Evolutionary conservation across 2,797 vertebrate species (phyloP).

Genomic region (Pterois miles): DNA sequence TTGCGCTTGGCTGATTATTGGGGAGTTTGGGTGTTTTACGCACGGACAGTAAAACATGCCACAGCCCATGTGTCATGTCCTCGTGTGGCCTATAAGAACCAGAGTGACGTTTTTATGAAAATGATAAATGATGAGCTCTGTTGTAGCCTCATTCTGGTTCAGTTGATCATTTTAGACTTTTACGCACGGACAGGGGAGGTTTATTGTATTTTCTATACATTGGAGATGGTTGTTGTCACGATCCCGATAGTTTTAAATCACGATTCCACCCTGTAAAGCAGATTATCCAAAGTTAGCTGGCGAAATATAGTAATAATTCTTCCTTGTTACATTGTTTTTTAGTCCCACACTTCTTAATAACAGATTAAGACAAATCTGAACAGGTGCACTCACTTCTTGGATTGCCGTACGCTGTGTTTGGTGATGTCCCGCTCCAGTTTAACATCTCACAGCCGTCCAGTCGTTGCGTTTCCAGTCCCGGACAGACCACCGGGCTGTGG

Average conservation of each 20-base stretch:
- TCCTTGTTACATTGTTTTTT: neutral
- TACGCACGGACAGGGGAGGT: neutral
- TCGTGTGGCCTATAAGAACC: neutral
- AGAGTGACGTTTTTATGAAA: neutral
- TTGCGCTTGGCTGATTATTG: neutral
- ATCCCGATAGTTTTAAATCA: no score
- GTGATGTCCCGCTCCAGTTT: conserved; percentile 77
- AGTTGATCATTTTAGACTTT: neutral
- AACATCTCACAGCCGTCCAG: conserved; percentile 56
- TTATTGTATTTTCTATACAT: neutral
- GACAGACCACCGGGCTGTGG: conserved; percentile 25
- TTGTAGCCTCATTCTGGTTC: neutral
- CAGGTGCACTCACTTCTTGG: conserved; percentile 82
- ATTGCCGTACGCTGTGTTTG: conserved; percentile 67
- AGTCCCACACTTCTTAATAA: fast-evolving
- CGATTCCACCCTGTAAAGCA: neutral
- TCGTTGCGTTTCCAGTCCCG: conserved; percentile 46
- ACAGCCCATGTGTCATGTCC: neutral
- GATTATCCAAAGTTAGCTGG: neutral
- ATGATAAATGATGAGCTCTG: neutral
- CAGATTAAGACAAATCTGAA: fast-evolving
- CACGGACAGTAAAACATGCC: neutral
- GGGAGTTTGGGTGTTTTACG: conserved; percentile 32
- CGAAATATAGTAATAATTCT: neutral
- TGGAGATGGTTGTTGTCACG: neutral